These are phyloP conservation scores for Eilema caniola DNA, from an alignment of 2,888 invertebrate species.

Conservation along the genomic window DNA sequence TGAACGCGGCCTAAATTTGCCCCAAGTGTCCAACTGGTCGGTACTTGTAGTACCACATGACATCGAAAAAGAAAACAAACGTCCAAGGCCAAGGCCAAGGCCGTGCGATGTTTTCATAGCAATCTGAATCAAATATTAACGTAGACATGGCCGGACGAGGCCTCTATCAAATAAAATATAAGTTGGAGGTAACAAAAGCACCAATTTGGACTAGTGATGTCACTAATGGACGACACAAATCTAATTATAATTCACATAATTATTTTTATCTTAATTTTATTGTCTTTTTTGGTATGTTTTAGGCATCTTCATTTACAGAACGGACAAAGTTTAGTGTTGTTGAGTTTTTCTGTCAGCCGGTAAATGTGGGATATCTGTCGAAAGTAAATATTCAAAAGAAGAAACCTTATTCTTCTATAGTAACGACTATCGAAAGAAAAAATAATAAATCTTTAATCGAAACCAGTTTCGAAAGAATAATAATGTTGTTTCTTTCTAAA, in stretches of 20 bases:
- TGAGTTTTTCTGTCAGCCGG: not conserved
- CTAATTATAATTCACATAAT: not conserved
- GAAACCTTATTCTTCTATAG: too few relatives aligned
- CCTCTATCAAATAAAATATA: slow-evolving; percentile 3
- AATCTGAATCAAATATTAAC: slow-evolving; percentile 36
- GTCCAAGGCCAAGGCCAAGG: too few relatives aligned
- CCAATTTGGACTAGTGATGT: slow-evolving; percentile 5
- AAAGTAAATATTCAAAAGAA: too few relatives aligned
- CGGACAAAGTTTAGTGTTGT: not conserved
- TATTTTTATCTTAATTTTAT: not conserved
- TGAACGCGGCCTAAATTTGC: not conserved
- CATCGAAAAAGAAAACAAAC: not conserved
- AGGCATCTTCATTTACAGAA: not conserved
- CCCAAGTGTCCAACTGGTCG: not conserved
- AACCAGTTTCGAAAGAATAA: too few relatives aligned
- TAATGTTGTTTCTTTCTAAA: too few relatives aligned
- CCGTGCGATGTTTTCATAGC: slow-evolving; percentile 15
- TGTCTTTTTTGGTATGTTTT: not conserved
- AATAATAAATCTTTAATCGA: too few relatives aligned
- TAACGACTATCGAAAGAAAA: too few relatives aligned
- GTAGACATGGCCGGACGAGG: slow-evolving; percentile 17
- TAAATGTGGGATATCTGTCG: too few relatives aligned
- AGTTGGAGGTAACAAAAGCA: slow-evolving; percentile 8
- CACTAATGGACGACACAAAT: not conserved
- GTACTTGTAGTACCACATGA: not conserved